Evolutionary conservation across 2,888 invertebrate genomes (phyloP).

Genomic region (Bursaphelenchus okinawaensis): DNA sequence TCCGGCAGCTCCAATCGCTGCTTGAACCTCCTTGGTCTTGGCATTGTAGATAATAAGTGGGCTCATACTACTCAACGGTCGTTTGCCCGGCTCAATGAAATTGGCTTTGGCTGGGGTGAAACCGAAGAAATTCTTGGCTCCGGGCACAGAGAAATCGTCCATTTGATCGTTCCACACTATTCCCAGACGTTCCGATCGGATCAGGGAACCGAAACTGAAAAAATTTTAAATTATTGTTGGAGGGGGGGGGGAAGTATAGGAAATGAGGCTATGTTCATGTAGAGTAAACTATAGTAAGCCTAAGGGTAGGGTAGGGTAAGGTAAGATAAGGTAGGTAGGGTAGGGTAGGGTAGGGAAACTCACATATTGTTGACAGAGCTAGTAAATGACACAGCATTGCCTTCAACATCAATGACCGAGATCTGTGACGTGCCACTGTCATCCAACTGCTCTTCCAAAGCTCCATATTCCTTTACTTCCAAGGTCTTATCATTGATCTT

Average conservation of each 20-base stretch:
- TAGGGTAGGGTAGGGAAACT: too few species aligned
- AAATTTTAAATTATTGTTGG: too few species aligned
- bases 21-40: conserved; percentile 26
- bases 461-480: conserved; percentile 14
- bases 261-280: neutral
- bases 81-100: conserved; percentile 72
- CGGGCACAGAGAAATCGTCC: conserved; percentile 67
- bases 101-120: conserved; percentile 71
- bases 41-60: conserved; percentile 72
- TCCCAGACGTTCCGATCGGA: conserved; percentile 46
- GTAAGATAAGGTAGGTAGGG: too few species aligned
- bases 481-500: conserved; percentile 22
- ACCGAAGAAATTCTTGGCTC: conserved; percentile 21
- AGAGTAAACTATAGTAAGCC: too few species aligned
- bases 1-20: conserved; percentile 26
- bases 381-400: conserved; percentile 85
- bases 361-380: conserved; percentile 79
- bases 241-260: neutral
- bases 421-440: conserved; percentile 81
- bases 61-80: conserved; percentile 82
- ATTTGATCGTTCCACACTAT: conserved; percentile 53
- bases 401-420: conserved; percentile 71
- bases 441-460: neutral
- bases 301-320: too few species aligned
- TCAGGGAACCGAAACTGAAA: conserved; percentile 43